These are phyloP conservation scores for Artemia sinica DNA, from an alignment of 2,888 invertebrate species.

Conservation along the genomic window DNA sequence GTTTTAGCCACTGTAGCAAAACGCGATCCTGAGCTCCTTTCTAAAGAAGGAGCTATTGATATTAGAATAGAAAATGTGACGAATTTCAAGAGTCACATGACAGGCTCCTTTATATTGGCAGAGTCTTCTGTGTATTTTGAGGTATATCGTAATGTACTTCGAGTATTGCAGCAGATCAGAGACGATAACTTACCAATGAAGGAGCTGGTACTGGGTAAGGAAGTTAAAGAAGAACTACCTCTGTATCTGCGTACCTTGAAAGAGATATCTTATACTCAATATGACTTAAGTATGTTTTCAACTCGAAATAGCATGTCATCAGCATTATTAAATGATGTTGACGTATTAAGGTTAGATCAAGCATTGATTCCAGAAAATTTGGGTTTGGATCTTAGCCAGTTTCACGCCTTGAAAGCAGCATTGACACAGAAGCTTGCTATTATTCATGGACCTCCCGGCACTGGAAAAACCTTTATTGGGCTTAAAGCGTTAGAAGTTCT, in stretches of 20 bases:
- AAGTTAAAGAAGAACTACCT: conserved; percentile 31
- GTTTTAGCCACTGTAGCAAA: conserved; percentile 50
- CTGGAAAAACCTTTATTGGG: conserved; percentile 45
- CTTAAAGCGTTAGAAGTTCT: conserved; percentile 51
- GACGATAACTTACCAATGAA: conserved; percentile 46
- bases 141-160: conserved; percentile 55
- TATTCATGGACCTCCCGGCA: conserved; percentile 51
- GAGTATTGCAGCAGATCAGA: conserved; percentile 43
- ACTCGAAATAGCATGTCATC: too few relatives aligned
- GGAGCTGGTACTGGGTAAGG: conserved; percentile 44
- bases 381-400: conserved; percentile 47
- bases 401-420: conserved; percentile 46
- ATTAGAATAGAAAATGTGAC: conserved; percentile 26
- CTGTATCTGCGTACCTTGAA: conserved; percentile 30
- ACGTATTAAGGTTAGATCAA: conserved; percentile 17
- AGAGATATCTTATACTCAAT: not conserved
- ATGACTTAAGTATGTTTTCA: not conserved
- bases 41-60: conserved; percentile 38
- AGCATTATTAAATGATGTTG: too few relatives aligned
- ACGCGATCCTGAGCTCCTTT: conserved; percentile 37
- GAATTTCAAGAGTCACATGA: conserved; percentile 24
- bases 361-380: conserved; percentile 39
- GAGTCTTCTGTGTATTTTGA: conserved; percentile 65
- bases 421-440: conserved; percentile 52
- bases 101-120: conserved; percentile 43